A percentile compares a stretch with the other conserved stretches of the same genome.
These are phyloP conservation scores for Myotis lucifugus DNA, from an alignment of 2,113 vertebrate species.

Conservation along the genomic window DNA sequence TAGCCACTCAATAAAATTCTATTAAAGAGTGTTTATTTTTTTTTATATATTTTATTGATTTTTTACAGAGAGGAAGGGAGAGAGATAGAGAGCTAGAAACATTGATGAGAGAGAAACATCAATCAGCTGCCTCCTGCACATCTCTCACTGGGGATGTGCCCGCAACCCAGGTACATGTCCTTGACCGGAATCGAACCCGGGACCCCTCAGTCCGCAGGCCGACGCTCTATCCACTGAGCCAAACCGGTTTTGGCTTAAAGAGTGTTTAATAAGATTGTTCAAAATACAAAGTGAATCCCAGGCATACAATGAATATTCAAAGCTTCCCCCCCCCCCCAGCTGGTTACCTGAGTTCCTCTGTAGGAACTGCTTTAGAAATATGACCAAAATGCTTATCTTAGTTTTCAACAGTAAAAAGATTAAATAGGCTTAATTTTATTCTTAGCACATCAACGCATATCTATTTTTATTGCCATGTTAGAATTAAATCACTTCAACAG, in stretches of 20 bases:
- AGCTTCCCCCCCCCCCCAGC: neutral
- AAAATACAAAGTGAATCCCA: neutral
- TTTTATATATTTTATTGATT: too few relatives aligned
- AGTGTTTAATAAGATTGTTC: neutral
- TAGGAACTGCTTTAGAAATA: neutral
- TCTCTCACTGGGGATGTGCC: too few relatives aligned
- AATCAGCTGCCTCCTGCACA: too few relatives aligned
- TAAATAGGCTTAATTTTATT: neutral
- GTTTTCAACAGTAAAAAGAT: neutral
- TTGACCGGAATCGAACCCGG: too few relatives aligned
- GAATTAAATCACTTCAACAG: neutral
- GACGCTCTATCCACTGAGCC: too few relatives aligned
- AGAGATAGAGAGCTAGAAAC: too few relatives aligned
- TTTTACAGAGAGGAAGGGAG: too few relatives aligned
- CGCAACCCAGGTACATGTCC: too few relatives aligned
- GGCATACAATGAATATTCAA: neutral
- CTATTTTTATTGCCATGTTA: constrained; percentile 12
- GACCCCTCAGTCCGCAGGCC: too few relatives aligned
- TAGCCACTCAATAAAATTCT: neutral
- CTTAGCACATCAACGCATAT: neutral
- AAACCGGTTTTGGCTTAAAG: too few relatives aligned
- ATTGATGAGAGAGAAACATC: too few relatives aligned
- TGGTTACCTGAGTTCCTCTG: neutral
- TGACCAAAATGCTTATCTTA: neutral
- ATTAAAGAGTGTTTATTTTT: neutral